These are phyloP conservation scores for Pemphredon lugubris DNA, from an alignment of 2,888 invertebrate genomes.

Conservation along the genomic window DNA sequence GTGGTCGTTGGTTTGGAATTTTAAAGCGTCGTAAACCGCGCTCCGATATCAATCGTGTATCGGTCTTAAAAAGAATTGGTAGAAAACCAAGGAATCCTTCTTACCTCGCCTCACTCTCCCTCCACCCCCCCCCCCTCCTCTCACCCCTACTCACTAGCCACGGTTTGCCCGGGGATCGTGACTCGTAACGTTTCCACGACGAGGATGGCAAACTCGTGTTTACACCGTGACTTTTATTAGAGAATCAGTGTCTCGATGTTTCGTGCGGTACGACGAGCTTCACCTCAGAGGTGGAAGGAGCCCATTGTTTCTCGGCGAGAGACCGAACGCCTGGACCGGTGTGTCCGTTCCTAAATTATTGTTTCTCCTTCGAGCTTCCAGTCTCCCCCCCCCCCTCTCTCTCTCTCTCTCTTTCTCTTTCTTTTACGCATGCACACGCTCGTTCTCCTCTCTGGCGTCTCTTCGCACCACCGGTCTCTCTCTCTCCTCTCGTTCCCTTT, in stretches of 20 bases:
- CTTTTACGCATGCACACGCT: background rate
- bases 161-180: conserved; percentile 38
- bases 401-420: conserved; percentile 22
- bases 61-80: too few species aligned
- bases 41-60: too few species aligned
- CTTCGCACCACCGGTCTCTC: conserved; percentile 41
- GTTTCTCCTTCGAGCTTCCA: conserved; percentile 56
- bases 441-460: conserved; percentile 17
- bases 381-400: conserved; percentile 36
- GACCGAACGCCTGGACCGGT: conserved; percentile 41
- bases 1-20: too few species aligned
- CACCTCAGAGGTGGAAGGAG: conserved; percentile 32
- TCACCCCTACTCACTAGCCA: too few species aligned
- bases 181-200: conserved; percentile 20
- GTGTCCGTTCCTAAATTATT: conserved; percentile 65
- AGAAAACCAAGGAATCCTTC: too few species aligned
- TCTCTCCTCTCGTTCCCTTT: conserved; percentile 21
- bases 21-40: too few species aligned
- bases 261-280: conserved; percentile 34
- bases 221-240: conserved; percentile 66
- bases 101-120: too few species aligned
- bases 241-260: conserved; percentile 65
- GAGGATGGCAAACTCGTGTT: conserved; percentile 43
- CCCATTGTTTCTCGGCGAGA: conserved; percentile 49
- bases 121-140: background rate